A percentile compares a stretch with the other conserved stretches of the same genome.
phyloP scores from a whole-genome alignment of 2,888 invertebrate species.

The Leptogaster cylindrica region DNA sequence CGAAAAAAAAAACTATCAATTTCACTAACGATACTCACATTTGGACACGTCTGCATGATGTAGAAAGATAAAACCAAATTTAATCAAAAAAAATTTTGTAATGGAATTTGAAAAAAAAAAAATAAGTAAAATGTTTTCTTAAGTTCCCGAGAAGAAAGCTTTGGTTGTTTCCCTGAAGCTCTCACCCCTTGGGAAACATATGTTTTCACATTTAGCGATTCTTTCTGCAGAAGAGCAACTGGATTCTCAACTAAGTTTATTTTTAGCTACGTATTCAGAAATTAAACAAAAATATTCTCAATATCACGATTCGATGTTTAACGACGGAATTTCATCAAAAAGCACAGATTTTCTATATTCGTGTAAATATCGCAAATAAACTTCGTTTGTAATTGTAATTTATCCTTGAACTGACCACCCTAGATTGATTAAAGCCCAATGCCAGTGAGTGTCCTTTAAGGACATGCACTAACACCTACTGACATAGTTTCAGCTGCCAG shows the following conservation, averaged over 20 bases:
- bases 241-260: conserved; percentile 23
- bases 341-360: conserved; percentile 7
- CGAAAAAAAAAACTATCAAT: conserved; percentile 1
- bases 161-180: neutral
- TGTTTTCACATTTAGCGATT: conserved; percentile 16
- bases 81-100: neutral
- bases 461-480: neutral
- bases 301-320: neutral
- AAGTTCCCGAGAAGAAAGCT: too few species aligned
- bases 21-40: conserved; percentile 57
- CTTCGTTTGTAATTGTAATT: neutral
- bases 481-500: neutral
- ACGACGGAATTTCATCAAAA: conserved; percentile 18
- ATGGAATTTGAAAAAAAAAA: conserved; percentile 8
- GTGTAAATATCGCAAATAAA: neutral
- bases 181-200: conserved; percentile 30
- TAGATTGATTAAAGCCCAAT: neutral
- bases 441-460: neutral
- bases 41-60: conserved; percentile 59
- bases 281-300: neutral
- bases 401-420: conserved; percentile 7
- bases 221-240: neutral
- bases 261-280: conserved; percentile 28
- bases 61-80: conserved; percentile 36
- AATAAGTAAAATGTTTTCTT: conserved; percentile 1